phyloP scores from a whole-genome alignment of 2,113 vertebrate species.

The Prolemur simus region DNA sequence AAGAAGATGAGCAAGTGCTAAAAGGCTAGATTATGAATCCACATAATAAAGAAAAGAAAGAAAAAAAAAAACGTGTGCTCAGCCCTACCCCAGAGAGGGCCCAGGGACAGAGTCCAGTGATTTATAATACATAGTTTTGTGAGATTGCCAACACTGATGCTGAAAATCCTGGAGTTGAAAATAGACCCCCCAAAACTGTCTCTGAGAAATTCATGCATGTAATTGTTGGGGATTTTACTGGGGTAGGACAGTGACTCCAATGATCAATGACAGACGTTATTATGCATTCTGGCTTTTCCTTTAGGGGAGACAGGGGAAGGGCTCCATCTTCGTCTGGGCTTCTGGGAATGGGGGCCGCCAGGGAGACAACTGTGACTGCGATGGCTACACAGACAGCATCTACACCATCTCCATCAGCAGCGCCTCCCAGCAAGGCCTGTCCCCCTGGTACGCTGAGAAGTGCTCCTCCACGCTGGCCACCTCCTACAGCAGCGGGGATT shows the following conservation, averaged over 20 bases:
- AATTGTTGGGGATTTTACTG: not conserved
- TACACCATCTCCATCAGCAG: slow-evolving; percentile 99
- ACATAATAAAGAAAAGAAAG: not conserved
- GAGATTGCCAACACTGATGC: not conserved
- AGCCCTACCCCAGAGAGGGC: not conserved
- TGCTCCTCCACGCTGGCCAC: slow-evolving; percentile 98
- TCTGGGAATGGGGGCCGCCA: slow-evolving; percentile 97
- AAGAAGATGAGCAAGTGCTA: not conserved
- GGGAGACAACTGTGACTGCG: slow-evolving; percentile 98
- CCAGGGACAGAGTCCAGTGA: not conserved
- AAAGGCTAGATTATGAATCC: slow-evolving; percentile 28
- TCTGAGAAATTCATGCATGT: not conserved
- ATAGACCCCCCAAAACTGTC: not conserved
- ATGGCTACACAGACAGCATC: slow-evolving; percentile 98
- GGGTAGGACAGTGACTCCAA: fast-evolving
- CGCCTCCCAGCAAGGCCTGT: slow-evolving; percentile 97
- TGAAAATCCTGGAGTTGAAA: not conserved
- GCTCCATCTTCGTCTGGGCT: slow-evolving; percentile 99
- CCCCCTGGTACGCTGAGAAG: slow-evolving; percentile 99
- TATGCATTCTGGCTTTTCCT: slow-evolving; percentile 36
- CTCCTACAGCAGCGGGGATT: slow-evolving; percentile 99
- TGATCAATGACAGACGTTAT: not conserved
- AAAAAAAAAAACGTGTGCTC: not conserved
- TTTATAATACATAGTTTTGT: fast-evolving
- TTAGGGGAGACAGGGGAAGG: slow-evolving; percentile 95